Percentiles rank a stretch among this genome's conserved stretches.
phyloP scores from a whole-genome alignment of 2,888 invertebrate species.

The Spodoptera littoralis region DNA sequence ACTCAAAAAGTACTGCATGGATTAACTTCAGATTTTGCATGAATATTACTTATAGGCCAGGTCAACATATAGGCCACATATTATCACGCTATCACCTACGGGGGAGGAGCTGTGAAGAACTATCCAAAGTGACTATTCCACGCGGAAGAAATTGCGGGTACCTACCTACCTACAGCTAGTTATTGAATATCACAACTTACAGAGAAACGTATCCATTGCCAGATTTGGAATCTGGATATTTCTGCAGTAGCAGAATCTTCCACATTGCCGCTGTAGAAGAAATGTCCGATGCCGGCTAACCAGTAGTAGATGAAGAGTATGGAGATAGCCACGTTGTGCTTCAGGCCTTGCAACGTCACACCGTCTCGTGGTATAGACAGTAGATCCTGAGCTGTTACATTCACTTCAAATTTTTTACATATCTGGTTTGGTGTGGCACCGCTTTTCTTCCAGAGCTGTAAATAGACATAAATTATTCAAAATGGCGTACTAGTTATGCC shows the following conservation, averaged over 20 bases:
- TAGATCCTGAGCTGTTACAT: constrained; percentile 84
- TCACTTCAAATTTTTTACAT: constrained; percentile 71
- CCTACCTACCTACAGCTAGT: no score
- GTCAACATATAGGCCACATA: no score
- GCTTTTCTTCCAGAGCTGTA: constrained; percentile 85
- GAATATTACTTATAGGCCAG: no score
- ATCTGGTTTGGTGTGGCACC: constrained; percentile 87
- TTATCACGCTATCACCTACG: no score
- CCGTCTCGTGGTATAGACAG: constrained; percentile 90
- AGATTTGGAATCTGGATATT: constrained; percentile 92
- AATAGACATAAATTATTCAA: not conserved
- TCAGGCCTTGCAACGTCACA: constrained; percentile 89
- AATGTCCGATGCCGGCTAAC: constrained; percentile 91
- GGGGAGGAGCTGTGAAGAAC: no score
- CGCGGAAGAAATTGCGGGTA: no score
- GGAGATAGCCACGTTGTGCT: constrained; percentile 90
- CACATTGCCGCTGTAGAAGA: constrained; percentile 90
- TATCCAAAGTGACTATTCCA: no score
- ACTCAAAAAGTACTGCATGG: no score
- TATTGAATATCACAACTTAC: constrained; percentile 71
- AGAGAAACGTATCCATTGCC: constrained; percentile 92
- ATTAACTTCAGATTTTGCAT: no score
- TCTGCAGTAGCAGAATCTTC: constrained; percentile 94
- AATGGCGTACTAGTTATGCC: no score
- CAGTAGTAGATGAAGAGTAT: constrained; percentile 92